Percentiles rank a stretch among this genome's conserved stretches.
phyloP scores from a whole-genome alignment of 2,797 vertebrate species.

The Parauchenoglanis punctatus region DNA sequence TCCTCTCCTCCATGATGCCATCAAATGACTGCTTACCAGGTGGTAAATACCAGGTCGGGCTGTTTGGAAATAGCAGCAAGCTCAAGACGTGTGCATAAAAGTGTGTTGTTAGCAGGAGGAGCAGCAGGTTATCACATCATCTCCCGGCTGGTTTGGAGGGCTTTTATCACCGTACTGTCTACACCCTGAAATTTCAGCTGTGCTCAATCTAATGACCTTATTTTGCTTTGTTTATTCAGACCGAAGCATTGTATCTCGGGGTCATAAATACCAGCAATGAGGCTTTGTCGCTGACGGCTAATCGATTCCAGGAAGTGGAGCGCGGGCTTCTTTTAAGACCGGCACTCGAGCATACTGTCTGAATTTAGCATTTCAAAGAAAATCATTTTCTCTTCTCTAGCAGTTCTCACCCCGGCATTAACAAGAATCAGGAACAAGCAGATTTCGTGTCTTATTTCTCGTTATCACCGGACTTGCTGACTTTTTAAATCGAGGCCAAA shows the following conservation, averaged over 20 bases:
- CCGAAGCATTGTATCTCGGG: slow-evolving; percentile 36
- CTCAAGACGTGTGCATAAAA: not conserved
- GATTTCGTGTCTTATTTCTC: not conserved
- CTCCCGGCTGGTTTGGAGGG: not conserved
- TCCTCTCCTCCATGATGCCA: not conserved
- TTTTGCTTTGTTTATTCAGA: slow-evolving; percentile 21
- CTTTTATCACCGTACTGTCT: not conserved
- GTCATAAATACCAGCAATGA: slow-evolving; percentile 6
- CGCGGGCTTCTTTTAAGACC: not conserved
- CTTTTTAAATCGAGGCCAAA: not conserved
- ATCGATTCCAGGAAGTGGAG: slow-evolving; percentile 11
- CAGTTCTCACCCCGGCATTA: not conserved
- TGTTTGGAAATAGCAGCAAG: not conserved
- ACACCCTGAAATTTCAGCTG: not conserved
- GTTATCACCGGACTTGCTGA: not conserved
- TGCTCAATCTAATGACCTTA: not conserved
- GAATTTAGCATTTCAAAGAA: not conserved
- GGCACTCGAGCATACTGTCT: not conserved
- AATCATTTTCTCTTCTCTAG: not conserved
- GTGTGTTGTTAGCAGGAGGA: not conserved
- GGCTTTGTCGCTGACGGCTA: not conserved
- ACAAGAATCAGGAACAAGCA: not conserved
- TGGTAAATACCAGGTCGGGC: not conserved
- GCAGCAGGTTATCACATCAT: not conserved
- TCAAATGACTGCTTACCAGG: not conserved